phyloP scores from a whole-genome alignment of 2,797 vertebrate genomes.

The Cryptoprocta ferox region DNA sequence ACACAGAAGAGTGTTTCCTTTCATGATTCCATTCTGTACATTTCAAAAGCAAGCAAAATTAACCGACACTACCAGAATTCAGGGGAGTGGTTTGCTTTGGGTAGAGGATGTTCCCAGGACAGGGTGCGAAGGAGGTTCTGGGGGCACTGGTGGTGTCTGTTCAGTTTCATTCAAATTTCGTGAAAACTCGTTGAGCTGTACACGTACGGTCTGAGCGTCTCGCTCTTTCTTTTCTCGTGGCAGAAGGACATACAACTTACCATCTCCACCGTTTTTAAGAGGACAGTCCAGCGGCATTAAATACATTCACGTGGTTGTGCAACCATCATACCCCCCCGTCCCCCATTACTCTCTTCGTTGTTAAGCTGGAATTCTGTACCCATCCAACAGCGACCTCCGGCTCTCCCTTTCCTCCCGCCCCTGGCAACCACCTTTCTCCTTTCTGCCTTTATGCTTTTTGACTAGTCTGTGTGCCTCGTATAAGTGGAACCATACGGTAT shows the following conservation, averaged over 20 bases:
- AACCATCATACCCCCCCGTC: neutral
- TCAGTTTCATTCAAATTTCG: neutral
- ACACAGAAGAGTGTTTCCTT: neutral
- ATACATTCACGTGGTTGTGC: neutral
- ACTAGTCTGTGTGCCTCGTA: neutral
- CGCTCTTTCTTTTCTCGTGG: neutral
- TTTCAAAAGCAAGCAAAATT: neutral
- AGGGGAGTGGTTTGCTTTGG: neutral
- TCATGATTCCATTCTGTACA: neutral
- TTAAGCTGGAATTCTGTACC: neutral
- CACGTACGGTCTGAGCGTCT: neutral
- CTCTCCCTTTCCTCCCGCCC: neutral
- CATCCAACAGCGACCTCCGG: neutral
- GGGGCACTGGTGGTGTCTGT: neutral
- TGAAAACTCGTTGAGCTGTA: neutral
- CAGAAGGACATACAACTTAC: neutral
- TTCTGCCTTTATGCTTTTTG: neutral
- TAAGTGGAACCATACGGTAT: neutral
- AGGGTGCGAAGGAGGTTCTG: neutral
- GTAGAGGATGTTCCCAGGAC: neutral
- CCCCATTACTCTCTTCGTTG: neutral
- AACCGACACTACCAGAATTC: neutral
- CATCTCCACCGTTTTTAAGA: neutral
- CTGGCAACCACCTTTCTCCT: neutral
- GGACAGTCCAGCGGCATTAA: neutral